Evolutionary conservation across 2,113 vertebrate species (phyloP).

Genomic region (Alaudala cheleensis): DNA sequence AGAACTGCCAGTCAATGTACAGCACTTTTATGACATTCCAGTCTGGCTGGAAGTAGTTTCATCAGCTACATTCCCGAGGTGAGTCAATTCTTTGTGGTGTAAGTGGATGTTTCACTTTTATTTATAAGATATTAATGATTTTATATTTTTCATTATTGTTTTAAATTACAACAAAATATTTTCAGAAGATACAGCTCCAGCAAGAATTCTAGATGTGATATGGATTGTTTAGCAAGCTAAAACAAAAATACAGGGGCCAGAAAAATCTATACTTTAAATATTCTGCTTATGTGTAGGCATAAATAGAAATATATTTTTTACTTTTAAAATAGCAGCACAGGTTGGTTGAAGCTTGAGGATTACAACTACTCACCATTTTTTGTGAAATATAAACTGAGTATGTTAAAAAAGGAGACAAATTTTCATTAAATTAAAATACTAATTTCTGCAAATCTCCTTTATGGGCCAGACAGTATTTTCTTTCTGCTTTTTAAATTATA

Average conservation of each 20-base stretch:
- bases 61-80: not conserved
- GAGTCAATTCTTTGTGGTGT: not conserved
- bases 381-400: not conserved
- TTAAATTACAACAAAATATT: not conserved
- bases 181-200: not conserved
- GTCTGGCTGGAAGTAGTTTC: not conserved
- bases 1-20: not conserved
- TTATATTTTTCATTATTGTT: not conserved
- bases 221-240: not conserved
- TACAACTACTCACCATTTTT: not conserved
- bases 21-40: not conserved
- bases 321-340: not conserved
- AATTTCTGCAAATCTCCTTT: not conserved
- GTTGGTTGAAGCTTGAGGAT: not conserved
- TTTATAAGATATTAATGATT: not conserved
- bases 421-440: not conserved
- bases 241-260: not conserved
- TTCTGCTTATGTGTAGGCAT: not conserved
- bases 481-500: not conserved
- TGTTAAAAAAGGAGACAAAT: not conserved
- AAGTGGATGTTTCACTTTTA: not conserved
- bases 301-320: not conserved
- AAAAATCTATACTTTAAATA: not conserved
- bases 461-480: not conserved
- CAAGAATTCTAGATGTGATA: rapidly evolving